phyloP scores from a whole-genome alignment of 2,113 vertebrate genomes.

The Cyanocitta stelleri region DNA sequence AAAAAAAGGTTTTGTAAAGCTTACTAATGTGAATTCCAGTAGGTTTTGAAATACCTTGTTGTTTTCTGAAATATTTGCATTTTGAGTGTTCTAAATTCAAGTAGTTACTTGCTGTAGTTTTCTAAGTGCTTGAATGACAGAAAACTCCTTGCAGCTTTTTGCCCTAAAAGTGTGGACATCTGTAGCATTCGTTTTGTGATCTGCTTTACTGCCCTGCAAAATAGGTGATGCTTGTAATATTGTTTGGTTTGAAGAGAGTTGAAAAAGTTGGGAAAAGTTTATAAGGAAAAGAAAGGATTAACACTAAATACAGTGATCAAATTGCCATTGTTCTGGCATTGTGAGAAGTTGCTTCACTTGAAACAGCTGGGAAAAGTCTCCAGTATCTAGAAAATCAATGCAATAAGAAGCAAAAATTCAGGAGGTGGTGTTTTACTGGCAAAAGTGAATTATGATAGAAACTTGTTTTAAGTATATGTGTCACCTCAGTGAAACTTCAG shows the following conservation, averaged over 20 bases:
- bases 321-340: neutral
- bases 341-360: neutral
- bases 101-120: neutral
- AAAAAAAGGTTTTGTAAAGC: neutral
- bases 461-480: neutral
- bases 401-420: neutral
- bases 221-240: neutral
- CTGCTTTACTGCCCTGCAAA: neutral
- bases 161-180: neutral
- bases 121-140: neutral
- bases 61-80: neutral
- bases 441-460: neutral
- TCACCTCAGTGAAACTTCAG: neutral
- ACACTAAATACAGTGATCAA: neutral
- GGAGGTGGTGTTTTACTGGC: neutral
- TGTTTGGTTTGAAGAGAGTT: neutral
- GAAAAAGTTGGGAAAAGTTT: neutral
- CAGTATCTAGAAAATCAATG: neutral
- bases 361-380: neutral
- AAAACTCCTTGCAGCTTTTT: neutral
- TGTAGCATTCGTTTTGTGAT: neutral
- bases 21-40: neutral
- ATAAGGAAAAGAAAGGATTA: neutral
- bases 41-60: neutral
- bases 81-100: neutral